Evolutionary conservation across 2,113 vertebrate genomes (phyloP).

Genomic region (Oreocharis arfaki): DNA sequence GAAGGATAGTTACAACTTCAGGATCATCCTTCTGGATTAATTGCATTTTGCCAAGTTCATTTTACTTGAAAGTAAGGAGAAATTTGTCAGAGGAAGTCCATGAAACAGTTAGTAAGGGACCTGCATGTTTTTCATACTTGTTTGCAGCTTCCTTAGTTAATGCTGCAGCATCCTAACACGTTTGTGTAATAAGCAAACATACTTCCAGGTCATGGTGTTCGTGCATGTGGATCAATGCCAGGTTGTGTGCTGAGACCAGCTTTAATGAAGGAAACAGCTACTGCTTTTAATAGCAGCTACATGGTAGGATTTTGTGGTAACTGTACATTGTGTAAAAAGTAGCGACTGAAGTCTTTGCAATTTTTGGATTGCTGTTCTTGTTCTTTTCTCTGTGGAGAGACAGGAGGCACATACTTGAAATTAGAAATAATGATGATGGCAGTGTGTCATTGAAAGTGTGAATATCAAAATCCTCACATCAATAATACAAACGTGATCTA

Average conservation of each 20-base stretch:
- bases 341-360: not conserved
- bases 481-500: not conserved
- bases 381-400: not conserved
- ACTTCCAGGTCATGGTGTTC: not conserved
- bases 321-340: not conserved
- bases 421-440: not conserved
- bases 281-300: not conserved
- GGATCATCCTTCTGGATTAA: not conserved
- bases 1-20: not conserved
- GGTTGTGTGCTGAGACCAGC: not conserved
- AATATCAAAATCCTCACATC: not conserved
- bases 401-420: not conserved
- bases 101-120: not conserved
- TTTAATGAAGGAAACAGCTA: not conserved
- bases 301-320: not conserved
- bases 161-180: not conserved
- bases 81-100: not conserved
- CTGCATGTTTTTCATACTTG: not conserved
- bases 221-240: rapidly evolving
- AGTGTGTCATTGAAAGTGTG: not conserved
- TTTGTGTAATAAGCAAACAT: rapidly evolving
- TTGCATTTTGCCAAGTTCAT: not conserved
- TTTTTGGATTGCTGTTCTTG: not conserved
- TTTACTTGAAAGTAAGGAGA: not conserved
- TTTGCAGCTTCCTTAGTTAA: not conserved